phyloP scores from a whole-genome alignment of 1,140 invertebrate genomes.

The Zaprionus nigranus region DNA sequence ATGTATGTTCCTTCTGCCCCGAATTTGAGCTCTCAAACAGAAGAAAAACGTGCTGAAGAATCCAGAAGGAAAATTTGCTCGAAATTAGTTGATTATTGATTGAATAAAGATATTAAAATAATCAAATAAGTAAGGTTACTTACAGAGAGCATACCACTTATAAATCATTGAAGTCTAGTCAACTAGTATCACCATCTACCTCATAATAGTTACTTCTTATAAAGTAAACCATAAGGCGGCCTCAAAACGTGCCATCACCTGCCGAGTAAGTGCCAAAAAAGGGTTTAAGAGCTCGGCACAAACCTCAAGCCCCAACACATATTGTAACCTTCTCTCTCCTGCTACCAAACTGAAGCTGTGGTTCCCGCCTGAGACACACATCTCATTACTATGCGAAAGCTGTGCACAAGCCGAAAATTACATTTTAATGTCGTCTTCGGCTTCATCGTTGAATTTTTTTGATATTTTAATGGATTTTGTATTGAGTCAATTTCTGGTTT shows the following conservation, averaged over 20 bases:
- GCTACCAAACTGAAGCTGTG: not conserved
- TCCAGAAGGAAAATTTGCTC: not conserved
- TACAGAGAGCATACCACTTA: not conserved
- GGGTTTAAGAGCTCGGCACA: not conserved
- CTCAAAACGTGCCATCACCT: not conserved
- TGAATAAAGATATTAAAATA: not conserved
- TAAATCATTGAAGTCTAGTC: too few species aligned
- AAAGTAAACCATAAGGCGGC: not conserved
- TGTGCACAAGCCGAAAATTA: constrained; percentile 73
- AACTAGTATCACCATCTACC: not conserved
- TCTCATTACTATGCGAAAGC: constrained; percentile 74
- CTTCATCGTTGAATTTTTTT: constrained; percentile 71
- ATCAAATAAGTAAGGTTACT: too few species aligned
- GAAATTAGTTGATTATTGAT: constrained; percentile 7
- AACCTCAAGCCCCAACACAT: constrained; percentile 7
- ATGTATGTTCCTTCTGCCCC: constrained; percentile 47
- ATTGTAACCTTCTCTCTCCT: not conserved
- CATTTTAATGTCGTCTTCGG: constrained; percentile 71
- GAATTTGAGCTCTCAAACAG: constrained; percentile 47
- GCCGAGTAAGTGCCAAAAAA: constrained; percentile 5
- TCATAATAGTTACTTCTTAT: constrained; percentile 2
- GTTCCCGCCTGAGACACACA: constrained; percentile 14
- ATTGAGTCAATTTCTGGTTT: constrained; percentile 62
- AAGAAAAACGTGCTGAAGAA: constrained; percentile 35
- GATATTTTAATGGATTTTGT: constrained; percentile 80